Evolutionary conservation across 2,113 vertebrate genomes (phyloP).

Genomic region (Zonotrichia leucophrys): DNA sequence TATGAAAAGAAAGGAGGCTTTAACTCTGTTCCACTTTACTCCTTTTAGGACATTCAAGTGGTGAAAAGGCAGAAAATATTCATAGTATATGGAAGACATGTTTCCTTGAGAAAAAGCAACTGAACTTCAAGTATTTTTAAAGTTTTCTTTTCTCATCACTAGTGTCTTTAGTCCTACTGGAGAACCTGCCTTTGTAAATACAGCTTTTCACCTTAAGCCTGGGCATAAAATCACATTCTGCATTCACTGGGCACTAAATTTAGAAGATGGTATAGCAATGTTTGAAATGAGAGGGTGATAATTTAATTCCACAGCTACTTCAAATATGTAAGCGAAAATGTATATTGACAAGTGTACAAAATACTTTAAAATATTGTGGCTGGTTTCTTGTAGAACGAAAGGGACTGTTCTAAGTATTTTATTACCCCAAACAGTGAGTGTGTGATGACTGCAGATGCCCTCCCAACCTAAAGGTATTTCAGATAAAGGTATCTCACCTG

Average conservation of each 20-base stretch:
- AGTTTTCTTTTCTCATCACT: neutral
- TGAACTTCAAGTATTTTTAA: neutral
- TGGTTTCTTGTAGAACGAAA: neutral
- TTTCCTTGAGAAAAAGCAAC: neutral
- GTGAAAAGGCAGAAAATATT: neutral
- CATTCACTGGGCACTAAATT: neutral
- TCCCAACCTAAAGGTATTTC: neutral
- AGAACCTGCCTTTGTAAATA: neutral
- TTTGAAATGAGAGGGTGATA: neutral
- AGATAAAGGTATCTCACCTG: neutral
- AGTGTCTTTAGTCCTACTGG: neutral
- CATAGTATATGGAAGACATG: neutral
- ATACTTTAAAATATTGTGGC: neutral
- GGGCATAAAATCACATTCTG: neutral
- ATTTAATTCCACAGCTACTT: neutral
- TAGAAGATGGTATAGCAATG: neutral
- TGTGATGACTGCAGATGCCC: neutral
- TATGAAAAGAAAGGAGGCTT: neutral
- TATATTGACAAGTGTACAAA: neutral
- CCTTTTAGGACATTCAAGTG: neutral
- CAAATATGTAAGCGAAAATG: neutral
- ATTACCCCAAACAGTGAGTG: neutral
- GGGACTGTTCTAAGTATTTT: neutral
- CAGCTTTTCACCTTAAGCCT: neutral
- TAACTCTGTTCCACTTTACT: neutral